A percentile compares a stretch with the other conserved stretches of the same genome.
phyloP scores from a whole-genome alignment of 1,140 invertebrate species.

The Trachymyrmex cornetzi region DNA sequence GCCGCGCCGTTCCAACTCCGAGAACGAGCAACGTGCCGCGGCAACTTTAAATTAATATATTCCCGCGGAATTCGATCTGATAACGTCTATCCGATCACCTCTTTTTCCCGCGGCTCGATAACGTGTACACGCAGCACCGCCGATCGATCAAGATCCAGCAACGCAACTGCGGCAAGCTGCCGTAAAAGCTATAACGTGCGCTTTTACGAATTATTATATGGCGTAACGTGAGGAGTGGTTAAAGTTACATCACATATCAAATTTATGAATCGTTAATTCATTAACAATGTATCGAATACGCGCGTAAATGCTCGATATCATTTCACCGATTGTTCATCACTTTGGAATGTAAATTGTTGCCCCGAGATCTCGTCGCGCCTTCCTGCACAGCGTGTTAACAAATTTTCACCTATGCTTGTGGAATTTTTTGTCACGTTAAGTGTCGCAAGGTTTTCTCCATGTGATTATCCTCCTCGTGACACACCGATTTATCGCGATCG shows the following conservation, averaged over 20 bases:
- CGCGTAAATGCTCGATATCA: slow-evolving; percentile 9
- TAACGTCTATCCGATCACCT: slow-evolving; percentile 50
- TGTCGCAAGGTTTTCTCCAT: neutral
- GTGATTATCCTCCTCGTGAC: neutral
- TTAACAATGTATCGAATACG: slow-evolving; percentile 4
- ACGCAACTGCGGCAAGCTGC: neutral
- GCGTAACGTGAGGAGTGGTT: slow-evolving; percentile 18
- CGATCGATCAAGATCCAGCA: slow-evolving; percentile 51
- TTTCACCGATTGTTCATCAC: neutral
- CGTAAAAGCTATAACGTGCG: slow-evolving; percentile 17
- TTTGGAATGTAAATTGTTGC: neutral
- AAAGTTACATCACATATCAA: slow-evolving; percentile 8
- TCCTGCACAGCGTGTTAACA: neutral
- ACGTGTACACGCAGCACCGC: slow-evolving; percentile 2
- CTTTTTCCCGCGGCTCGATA: slow-evolving; percentile 38
- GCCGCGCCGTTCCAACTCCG: slow-evolving; percentile 17
- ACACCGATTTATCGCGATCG: slow-evolving; percentile 31
- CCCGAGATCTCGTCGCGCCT: too few relatives aligned
- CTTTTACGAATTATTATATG: slow-evolving; percentile 61
- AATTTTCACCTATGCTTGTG: neutral
- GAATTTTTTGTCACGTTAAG: neutral
- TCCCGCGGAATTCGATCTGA: slow-evolving; percentile 65
- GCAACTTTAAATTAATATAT: slow-evolving; percentile 66
- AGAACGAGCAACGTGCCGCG: slow-evolving; percentile 1
- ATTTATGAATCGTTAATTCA: slow-evolving; percentile 20